phyloP scores from a whole-genome alignment of 2,888 invertebrate genomes.

The Drosophila engyochracea region DNA sequence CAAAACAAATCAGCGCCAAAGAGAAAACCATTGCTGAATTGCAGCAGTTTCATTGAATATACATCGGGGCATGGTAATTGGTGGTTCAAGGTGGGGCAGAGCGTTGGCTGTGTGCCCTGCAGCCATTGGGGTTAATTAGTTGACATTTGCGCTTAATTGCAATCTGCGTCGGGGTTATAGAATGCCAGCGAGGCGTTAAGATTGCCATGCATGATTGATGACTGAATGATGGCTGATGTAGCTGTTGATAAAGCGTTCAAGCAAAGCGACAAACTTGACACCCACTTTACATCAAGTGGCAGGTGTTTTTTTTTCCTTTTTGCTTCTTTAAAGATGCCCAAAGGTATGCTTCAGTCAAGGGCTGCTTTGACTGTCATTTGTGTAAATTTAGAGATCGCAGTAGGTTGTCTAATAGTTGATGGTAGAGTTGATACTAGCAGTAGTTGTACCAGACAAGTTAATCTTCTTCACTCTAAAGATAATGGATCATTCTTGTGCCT shows the following conservation, averaged over 20 bases:
- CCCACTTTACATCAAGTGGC: slow-evolving; percentile 53
- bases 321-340: neutral
- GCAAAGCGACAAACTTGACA: slow-evolving; percentile 75
- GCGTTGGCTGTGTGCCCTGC: slow-evolving; percentile 16
- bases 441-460: neutral
- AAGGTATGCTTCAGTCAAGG: neutral
- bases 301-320: neutral
- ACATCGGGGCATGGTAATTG: slow-evolving; percentile 7
- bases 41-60: slow-evolving; percentile 50
- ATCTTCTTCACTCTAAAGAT: neutral
- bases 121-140: slow-evolving; percentile 81
- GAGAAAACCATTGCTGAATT: slow-evolving; percentile 36
- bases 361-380: neutral
- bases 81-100: neutral
- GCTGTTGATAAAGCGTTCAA: slow-evolving; percentile 48
- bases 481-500: too few relatives aligned
- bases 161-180: slow-evolving; percentile 53
- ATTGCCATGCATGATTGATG: slow-evolving; percentile 73
- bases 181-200: slow-evolving; percentile 63
- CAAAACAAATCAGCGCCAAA: slow-evolving; percentile 24
- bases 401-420: too few relatives aligned
- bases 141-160: slow-evolving; percentile 83
- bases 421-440: too few relatives aligned
- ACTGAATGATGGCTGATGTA: slow-evolving; percentile 31
- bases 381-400: neutral